Base-by-base conservation (phyloP, 2,797 vertebrate species). In the Australoheros facetus region DNA sequence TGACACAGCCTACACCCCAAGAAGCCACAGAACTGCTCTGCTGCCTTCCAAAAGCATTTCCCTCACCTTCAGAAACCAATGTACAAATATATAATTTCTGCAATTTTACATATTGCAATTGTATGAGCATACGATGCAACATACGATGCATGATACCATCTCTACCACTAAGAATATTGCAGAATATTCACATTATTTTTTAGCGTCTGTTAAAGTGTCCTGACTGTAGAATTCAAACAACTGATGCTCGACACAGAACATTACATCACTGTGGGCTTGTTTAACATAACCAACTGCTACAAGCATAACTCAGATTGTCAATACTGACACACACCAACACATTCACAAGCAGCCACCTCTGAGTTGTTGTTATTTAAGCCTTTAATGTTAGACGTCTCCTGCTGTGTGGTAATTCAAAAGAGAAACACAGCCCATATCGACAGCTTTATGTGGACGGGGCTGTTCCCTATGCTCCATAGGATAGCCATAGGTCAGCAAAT, bases 361-460 rank as follows among this genome's bases (percentile, higher is more conserved):
- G 66, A 60, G 70, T 57, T 76, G 53, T 76, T 85, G 77, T 79
- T 59, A 45, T 71, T 78, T n/a, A 56, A 69, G 45, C 28, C 34
- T 60, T 72, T 70, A 59, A 42, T 69, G n/a, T 70, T 70, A 13
- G n/a, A 58, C 69, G 57, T 55, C 53, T 48, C 78, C 69, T 1
- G 57, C 73, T 77, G 80, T 77, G 76, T 60, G 12, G 19, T 56
- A 28, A 77, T 83, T 87, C 30, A 87, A 58, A 80, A 30, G 1
- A 74, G 37, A 81, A 74, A 82, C 45, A 48, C 62, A n/a, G 62
- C 26, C 59, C 45, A 37, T 71, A 81, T 70, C 19, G 72, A 81
- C 73, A 56, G 39, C 12, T 60, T 79, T 56, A 59, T 80, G 70
- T 56, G 28, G 58, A 82, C 73, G 45, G 37, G 39, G 37, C 34